Conservation (phyloP, 2,888 invertebrate genomes). For the Lypha dubia region DNA sequence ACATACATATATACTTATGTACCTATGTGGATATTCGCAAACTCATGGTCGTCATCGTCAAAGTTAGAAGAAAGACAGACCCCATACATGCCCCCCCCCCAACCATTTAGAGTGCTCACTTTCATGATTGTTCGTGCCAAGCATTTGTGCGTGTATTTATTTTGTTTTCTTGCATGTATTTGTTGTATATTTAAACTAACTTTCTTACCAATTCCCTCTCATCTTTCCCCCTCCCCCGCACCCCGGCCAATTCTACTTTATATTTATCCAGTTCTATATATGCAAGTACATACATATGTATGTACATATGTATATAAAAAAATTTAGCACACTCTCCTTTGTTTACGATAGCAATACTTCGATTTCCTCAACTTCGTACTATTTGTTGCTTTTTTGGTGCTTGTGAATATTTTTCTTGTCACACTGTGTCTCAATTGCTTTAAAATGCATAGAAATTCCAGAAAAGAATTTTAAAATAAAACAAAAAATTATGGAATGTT, state of each 20-base stretch:
- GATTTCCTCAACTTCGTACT: neutral
- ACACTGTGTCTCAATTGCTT: conserved; percentile 16
- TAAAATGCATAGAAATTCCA: neutral
- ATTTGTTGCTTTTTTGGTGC: conserved; percentile 17
- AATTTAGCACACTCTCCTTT: conserved; percentile 15
- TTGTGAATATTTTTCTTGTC: conserved; percentile 11
- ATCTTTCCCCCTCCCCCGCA: neutral
- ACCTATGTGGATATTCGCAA: neutral
- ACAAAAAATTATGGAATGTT: neutral
- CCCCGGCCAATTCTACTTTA: no score
- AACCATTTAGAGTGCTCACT: neutral
- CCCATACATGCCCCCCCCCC: conserved; percentile 9
- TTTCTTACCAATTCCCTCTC: conserved; percentile 18
- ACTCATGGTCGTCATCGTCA: conserved; percentile 42
- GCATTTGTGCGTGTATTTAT: neutral
- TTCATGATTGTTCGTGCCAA: neutral
- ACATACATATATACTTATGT: neutral
- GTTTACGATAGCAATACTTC: conserved; percentile 1
- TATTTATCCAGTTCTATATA: conserved; percentile 27
- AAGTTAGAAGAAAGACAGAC: conserved; percentile 46
- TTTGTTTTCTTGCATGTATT: neutral
- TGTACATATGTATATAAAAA: no score
- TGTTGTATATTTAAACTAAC: conserved; percentile 36
- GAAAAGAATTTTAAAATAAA: neutral
- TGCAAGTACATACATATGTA: no score